A percentile compares a stretch with the other conserved stretches of the same genome.
Conservation (phyloP, 1,140 invertebrate species). For the Heliothis subflexa region DNA sequence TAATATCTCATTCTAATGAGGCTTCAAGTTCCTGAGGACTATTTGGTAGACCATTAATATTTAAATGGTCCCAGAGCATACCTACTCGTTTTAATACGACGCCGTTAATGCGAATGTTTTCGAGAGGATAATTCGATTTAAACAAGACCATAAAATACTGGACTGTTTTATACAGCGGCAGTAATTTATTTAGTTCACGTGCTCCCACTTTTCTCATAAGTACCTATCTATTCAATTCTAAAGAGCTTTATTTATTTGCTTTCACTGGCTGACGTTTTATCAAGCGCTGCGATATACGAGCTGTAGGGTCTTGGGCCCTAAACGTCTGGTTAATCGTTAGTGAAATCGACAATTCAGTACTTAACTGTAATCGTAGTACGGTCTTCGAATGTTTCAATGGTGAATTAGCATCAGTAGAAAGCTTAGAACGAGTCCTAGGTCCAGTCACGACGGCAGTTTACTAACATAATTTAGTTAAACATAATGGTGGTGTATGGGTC, state of each 20-base stretch:
- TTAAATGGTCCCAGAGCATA: background rate
- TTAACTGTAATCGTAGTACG: slow-evolving; percentile 6
- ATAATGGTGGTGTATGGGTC: slow-evolving; percentile 4
- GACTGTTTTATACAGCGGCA: background rate
- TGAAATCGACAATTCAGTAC: slow-evolving; percentile 19
- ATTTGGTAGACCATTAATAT: background rate
- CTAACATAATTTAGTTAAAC: slow-evolving; percentile 23
- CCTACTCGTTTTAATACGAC: background rate
- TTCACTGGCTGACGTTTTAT: slow-evolving; percentile 32
- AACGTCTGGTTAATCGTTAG: slow-evolving; percentile 34
- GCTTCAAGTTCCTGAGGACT: too few relatives aligned
- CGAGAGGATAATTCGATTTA: slow-evolving; percentile 6
- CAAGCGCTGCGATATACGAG: slow-evolving; percentile 18
- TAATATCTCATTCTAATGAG: too few relatives aligned
- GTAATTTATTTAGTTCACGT: slow-evolving; percentile 26
- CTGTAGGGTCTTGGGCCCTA: slow-evolving; percentile 32
- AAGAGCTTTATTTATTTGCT: slow-evolving; percentile 34
- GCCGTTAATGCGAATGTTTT: background rate
- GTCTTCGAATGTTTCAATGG: slow-evolving; percentile 17
- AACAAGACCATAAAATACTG: slow-evolving; percentile 20
- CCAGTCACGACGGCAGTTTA: slow-evolving; percentile 28
- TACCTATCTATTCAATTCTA: slow-evolving; percentile 34
- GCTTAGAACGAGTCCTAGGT: slow-evolving; percentile 8
- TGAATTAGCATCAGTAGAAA: slow-evolving; percentile 36
- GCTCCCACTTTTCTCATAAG: slow-evolving; percentile 29